Conservation (phyloP, 92 coral and sea anemone species). For the Nematostella vectensis region DNA sequence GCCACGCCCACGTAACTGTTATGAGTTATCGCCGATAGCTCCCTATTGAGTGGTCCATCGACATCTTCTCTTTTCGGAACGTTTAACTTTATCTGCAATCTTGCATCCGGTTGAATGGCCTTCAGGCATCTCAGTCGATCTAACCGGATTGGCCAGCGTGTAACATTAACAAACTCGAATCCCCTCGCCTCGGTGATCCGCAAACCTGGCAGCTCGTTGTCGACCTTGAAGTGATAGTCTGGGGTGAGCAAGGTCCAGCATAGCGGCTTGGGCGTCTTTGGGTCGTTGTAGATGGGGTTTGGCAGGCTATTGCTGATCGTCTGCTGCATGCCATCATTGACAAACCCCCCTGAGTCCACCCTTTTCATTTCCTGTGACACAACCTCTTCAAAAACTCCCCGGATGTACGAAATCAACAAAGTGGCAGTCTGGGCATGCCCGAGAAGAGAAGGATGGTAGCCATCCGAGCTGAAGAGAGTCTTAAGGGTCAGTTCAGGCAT, state of each 20-base stretch:
- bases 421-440: conserved; percentile 96
- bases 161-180: conserved; percentile 68
- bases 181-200: conserved; percentile 62
- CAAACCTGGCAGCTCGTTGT: conserved; percentile 63
- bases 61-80: conserved; percentile 32
- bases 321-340: conserved; percentile 4
- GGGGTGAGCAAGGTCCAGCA: conserved; percentile 97
- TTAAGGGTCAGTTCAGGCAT: conserved; percentile 17
- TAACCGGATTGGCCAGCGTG: conserved; percentile 87
- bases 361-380: conserved; percentile 37
- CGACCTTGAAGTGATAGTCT: conserved; percentile 42
- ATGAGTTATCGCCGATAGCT: conserved; percentile 67
- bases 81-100: conserved; percentile 41
- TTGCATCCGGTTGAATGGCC: conserved; percentile 68
- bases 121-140: conserved; percentile 81
- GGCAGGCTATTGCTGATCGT: conserved; percentile 22
- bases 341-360: neutral
- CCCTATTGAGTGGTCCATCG: conserved; percentile 26
- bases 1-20: conserved; percentile 85
- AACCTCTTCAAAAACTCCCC: conserved; percentile 74
- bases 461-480: conserved; percentile 84
- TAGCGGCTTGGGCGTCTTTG: conserved; percentile 50
- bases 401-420: conserved; percentile 70
- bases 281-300: conserved; percentile 68
- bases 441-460: conserved; percentile 86